phyloP scores from a whole-genome alignment of 1,140 invertebrate genomes.

The Drosophila kanapiae region DNA sequence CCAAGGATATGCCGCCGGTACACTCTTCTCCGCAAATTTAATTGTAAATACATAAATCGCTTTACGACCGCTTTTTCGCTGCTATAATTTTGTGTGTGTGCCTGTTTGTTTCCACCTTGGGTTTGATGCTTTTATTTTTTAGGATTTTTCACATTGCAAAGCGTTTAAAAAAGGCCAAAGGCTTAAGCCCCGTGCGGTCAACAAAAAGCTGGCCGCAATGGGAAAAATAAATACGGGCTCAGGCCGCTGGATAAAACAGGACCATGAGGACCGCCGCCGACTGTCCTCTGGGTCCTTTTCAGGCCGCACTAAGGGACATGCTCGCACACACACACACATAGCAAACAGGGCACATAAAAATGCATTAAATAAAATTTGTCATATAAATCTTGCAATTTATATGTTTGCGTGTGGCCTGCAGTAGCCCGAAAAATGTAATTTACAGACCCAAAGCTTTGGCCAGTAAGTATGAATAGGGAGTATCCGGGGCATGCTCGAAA shows the following conservation, averaged over 20 bases:
- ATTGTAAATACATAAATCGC: conserved; percentile 37
- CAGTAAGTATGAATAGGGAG: conserved; percentile 22
- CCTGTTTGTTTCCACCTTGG: conserved; percentile 13
- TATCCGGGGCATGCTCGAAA: conserved; percentile 9
- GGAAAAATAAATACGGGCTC: conserved; percentile 54
- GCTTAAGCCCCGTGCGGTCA: conserved; percentile 50
- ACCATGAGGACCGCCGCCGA: conserved; percentile 21
- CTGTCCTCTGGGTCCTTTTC: conserved; percentile 32
- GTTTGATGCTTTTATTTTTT: conserved; percentile 25
- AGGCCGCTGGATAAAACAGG: conserved; percentile 48
- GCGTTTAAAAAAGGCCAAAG: conserved; percentile 51
- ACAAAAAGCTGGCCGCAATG: conserved; percentile 51
- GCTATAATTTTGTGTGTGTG: conserved; percentile 24
- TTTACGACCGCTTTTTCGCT: conserved; percentile 34
- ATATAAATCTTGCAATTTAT: conserved; percentile 84
- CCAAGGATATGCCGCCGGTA: neutral
- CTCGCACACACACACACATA: neutral
- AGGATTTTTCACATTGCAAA: conserved; percentile 48
- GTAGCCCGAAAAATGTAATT: conserved; percentile 76
- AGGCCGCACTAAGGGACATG: conserved; percentile 3
- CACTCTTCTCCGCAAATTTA: conserved; percentile 13
- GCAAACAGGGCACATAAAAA: conserved; percentile 61
- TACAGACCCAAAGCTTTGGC: conserved; percentile 70
- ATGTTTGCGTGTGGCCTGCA: conserved; percentile 58
- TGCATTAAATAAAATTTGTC: conserved; percentile 84